Evolutionary conservation across 2,113 vertebrate genomes (phyloP), one percentile per base, ranked within the genome.

Genomic region (Trematomus loennbergii): DNA sequence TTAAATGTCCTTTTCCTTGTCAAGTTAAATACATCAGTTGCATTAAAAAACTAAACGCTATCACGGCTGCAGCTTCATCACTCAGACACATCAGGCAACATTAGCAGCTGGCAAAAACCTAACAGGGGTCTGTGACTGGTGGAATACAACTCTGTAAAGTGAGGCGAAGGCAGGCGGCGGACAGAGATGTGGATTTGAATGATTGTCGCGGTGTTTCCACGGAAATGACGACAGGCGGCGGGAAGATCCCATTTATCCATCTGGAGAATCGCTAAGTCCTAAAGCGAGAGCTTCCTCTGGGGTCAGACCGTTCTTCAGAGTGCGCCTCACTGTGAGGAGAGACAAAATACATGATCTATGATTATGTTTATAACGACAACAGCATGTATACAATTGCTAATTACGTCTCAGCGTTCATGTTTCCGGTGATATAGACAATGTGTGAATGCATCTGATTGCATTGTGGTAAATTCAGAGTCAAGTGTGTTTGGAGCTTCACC

Each of bases 251-350:
- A 96, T 94, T 53, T 95, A 92, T 92, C 96, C 85, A 60, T 98
- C 97, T 0, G 96, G 95, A 67, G 94, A 96, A 88, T 97, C 96
- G 3, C 95, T 92, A 75, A 99, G 93, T 79, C 97, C 97, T 83
- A 98, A 94, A 77, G 97, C 97, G 72, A 96, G 95, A 65, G 97
- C 97, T 93, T 99, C 97, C 87, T 99, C 97, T 43, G 97, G 95
- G 45, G 97, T 98, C 86, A 98, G 91, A 77, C 97, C 97, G 0
- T 93, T 98, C 94, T n/a, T 99, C 91, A 99, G 94, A 72, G 97
- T 99, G 93, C 97, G 95, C 87, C 97, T 95, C 91, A 98, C 97
- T 99, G 92, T 13, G 40, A 70, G 22, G 16, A 65, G 20, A 71
- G 54, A 48, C 12, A 68, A 18, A 70, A 33, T 8, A 40, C 36